Percentiles rank a stretch among this genome's conserved stretches.
phyloP scores from a whole-genome alignment of 2,797 vertebrate species.

The Urosaurus nigricauda region DNA sequence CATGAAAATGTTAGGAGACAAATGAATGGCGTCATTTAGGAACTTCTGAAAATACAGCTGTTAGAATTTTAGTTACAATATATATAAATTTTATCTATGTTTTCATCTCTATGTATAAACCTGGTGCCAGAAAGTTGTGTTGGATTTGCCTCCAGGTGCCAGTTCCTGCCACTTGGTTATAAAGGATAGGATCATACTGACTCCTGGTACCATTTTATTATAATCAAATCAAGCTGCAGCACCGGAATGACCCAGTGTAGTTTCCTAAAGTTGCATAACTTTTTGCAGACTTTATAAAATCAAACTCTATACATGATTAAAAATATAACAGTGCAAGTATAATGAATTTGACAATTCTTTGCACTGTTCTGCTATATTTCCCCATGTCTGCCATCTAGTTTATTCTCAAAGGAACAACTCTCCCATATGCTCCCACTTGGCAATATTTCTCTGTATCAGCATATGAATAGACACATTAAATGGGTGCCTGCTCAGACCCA shows the following conservation, averaged over 20 bases:
- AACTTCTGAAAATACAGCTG: not conserved
- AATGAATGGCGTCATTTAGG: not conserved
- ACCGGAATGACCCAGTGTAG: not conserved
- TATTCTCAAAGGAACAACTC: conserved; percentile 2
- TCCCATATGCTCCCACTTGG: not conserved
- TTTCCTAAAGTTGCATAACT: not conserved
- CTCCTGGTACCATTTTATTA: not conserved
- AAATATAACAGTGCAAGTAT: not conserved
- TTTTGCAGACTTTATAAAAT: not conserved
- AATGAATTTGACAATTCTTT: not conserved
- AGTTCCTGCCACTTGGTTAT: conserved; percentile 2
- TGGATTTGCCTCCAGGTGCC: not conserved
- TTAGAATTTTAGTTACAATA: not conserved
- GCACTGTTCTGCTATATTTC: not conserved
- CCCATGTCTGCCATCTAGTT: not conserved
- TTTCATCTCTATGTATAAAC: not conserved
- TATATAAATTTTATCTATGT: conserved; percentile 7
- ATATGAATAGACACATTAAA: not conserved
- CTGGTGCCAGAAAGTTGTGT: conserved; percentile 5
- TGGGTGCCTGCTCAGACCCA: not conserved
- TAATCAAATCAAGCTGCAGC: not conserved
- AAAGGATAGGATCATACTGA: not conserved
- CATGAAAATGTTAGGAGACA: not conserved
- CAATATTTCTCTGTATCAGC: not conserved
- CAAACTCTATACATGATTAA: not conserved